Evolutionary conservation across 2,888 invertebrate species (phyloP).

Genomic region (Selenia dentaria): DNA sequence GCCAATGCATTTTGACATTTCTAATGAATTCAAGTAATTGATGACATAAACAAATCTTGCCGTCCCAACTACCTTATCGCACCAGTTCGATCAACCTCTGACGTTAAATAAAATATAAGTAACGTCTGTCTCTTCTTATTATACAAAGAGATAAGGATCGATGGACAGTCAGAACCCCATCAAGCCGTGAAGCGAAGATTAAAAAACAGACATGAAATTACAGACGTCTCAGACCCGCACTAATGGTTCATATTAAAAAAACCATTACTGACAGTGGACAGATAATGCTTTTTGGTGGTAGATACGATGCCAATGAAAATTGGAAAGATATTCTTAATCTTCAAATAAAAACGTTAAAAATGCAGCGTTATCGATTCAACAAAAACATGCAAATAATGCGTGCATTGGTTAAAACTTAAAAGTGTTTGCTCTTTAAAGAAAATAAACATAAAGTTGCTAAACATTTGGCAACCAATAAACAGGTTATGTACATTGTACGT

Average conservation of each 20-base stretch:
- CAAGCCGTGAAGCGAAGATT: conserved; percentile 68
- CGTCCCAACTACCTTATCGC: conserved; percentile 65
- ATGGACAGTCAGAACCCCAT: conserved; percentile 81
- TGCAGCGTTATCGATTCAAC: conserved; percentile 19
- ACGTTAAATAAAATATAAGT: conserved; percentile 83
- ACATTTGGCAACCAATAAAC: conserved; percentile 51
- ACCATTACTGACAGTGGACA: conserved; percentile 66
- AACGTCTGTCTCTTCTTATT: conserved; percentile 83
- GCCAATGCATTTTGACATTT: conserved; percentile 35
- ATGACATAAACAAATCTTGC: conserved; percentile 77
- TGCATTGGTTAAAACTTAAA: conserved; percentile 8
- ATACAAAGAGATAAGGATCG: conserved; percentile 77
- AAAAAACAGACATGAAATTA: conserved; percentile 78
- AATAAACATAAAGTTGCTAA: conserved; percentile 51
- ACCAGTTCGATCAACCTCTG: conserved; percentile 75
- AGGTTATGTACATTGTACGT: conserved; percentile 57
- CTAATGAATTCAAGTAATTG: conserved; percentile 64
- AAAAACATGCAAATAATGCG: conserved; percentile 15
- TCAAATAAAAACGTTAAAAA: conserved; percentile 33
- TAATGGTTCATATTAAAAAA: conserved; percentile 81
- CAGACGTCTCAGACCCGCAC: conserved; percentile 70
- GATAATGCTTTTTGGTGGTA: conserved; percentile 59
- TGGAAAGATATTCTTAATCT: conserved; percentile 46
- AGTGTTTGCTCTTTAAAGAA: conserved; percentile 15
- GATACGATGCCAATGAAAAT: conserved; percentile 53